Percentiles rank a stretch among this genome's conserved stretches.
These are phyloP conservation scores for Coleophora deauratella DNA, from an alignment of 2,888 invertebrate genomes.

Conservation along the genomic window DNA sequence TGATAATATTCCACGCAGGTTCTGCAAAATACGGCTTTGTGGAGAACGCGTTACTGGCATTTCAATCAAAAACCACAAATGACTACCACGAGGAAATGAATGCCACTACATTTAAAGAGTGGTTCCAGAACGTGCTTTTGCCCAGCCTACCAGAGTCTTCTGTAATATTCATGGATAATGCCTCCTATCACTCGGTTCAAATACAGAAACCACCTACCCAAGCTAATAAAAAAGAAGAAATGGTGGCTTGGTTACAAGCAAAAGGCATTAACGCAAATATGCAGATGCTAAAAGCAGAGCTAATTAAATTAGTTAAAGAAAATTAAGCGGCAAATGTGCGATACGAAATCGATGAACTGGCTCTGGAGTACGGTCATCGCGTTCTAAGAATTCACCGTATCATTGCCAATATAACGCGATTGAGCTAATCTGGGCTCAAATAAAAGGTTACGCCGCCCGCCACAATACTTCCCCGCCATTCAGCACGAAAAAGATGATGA, in stretches of 20 bases:
- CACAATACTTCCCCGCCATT: constrained; percentile 13
- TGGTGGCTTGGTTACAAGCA: not conserved
- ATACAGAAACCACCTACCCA: constrained; percentile 7
- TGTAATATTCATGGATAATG: constrained; percentile 15
- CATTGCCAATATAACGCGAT: not conserved
- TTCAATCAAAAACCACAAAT: constrained; percentile 9
- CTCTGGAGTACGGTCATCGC: not conserved
- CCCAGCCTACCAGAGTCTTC: constrained; percentile 4
- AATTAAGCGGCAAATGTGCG: not conserved
- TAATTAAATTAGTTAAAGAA: constrained; percentile 1
- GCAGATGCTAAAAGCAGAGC: constrained; percentile 1
- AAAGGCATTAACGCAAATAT: not conserved
- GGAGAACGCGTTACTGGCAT: constrained; percentile 9
- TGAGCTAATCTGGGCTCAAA: not conserved
- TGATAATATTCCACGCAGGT: constrained; percentile 7
- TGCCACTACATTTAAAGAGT: constrained; percentile 4
- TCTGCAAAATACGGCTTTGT: constrained; percentile 5
- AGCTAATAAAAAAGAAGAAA: constrained; percentile 2
- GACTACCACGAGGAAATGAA: constrained; percentile 11
- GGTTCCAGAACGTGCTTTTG: constrained; percentile 3
- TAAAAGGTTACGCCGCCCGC: constrained; percentile 7
- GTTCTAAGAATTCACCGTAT: not conserved
- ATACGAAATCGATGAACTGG: constrained; percentile 1
- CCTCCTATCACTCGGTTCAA: constrained; percentile 16
- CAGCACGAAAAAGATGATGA: constrained; percentile 13